Evolutionary conservation across 2,888 invertebrate genomes (phyloP), one percentile per base, ranked within the genome.

Genomic region (Eupeodes latifasciatus): DNA sequence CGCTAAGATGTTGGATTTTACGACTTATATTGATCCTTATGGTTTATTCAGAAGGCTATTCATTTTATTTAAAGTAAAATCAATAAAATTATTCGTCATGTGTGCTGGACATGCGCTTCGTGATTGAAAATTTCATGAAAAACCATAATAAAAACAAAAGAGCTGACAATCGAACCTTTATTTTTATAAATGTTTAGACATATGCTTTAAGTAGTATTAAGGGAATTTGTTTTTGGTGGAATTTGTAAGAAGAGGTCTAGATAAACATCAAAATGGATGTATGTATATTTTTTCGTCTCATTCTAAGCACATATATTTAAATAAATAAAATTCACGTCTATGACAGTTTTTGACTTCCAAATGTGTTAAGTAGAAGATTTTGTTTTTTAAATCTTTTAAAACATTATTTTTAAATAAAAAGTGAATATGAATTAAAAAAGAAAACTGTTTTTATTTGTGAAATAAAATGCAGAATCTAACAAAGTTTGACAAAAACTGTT

Each of bases 1-100:
- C 69, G 69, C 69, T 69, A 69, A 69, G 69, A 69, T 69, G 69
- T 69, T 69, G 69, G 69, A 53, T 69, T 69, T 69, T 69, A 69
- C 69, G 53, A 69, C 9, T 57, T 57, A 2, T 19, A 61, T n/a
- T 47, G 16, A 67, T 34, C 34, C 34, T 51, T 51, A 67, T 53
- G 34, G 53, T 53, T 69, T 53, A 53, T 53, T 53, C n/a, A 69
- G 36, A 12, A 69, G 69, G 36, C 4, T 0, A 11, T 34, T 51
- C 27, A 47, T 69, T 53, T 34, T 69, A 40, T 40, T 40, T 9
- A 40, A 27, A 27, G 36, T 6, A 16, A 69, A 16, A 51, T 11
- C 53, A 69, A n/a, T 36, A 53, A 11, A 53, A 5, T 6, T 3
- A 34, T 12, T 64, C 4, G 6, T 36, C 16, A 40, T 14, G 16